These are phyloP conservation scores for Euglossa dilemma DNA, from an alignment of 1,140 invertebrate genomes.

Conservation along the genomic window DNA sequence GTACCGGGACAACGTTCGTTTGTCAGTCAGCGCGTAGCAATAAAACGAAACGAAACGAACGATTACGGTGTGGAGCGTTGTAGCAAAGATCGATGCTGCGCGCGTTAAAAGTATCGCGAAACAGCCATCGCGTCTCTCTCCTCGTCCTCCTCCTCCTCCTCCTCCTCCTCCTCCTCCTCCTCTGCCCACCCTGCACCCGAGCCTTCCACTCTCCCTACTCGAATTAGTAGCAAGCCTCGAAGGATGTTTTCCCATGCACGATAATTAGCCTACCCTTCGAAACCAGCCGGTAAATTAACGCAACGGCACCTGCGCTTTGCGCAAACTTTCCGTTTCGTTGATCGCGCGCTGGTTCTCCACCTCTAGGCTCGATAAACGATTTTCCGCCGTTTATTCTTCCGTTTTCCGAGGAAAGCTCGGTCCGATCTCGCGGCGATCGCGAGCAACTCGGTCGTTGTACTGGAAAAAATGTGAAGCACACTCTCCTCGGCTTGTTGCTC, in stretches of 20 bases:
- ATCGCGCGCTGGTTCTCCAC: not conserved
- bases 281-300: conserved; percentile 52
- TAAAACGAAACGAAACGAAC: not conserved
- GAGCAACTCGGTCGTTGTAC: conserved; percentile 67
- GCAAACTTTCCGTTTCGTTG: conserved; percentile 8
- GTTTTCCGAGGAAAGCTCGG: not conserved
- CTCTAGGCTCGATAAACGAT: not conserved
- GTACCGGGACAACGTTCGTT: not conserved
- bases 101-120: conserved; percentile 6
- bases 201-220: not conserved
- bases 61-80: conserved; percentile 13
- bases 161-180: too few relatives aligned
- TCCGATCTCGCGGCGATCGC: conserved; percentile 65
- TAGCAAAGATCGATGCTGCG: not conserved
- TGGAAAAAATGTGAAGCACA: conserved; percentile 71
- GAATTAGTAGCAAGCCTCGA: conserved; percentile 57
- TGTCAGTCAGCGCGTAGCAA: not conserved
- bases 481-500: conserved; percentile 48
- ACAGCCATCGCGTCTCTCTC: not conserved
- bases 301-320: conserved; percentile 57
- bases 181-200: not conserved
- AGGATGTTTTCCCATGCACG: conserved; percentile 50
- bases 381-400: too few relatives aligned
- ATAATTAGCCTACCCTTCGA: conserved; percentile 60
- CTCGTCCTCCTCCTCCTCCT: too few relatives aligned